A percentile compares a stretch with the other conserved stretches of the same genome.
phyloP scores from a whole-genome alignment of 2,888 invertebrate genomes.

The Drosophila robusta region DNA sequence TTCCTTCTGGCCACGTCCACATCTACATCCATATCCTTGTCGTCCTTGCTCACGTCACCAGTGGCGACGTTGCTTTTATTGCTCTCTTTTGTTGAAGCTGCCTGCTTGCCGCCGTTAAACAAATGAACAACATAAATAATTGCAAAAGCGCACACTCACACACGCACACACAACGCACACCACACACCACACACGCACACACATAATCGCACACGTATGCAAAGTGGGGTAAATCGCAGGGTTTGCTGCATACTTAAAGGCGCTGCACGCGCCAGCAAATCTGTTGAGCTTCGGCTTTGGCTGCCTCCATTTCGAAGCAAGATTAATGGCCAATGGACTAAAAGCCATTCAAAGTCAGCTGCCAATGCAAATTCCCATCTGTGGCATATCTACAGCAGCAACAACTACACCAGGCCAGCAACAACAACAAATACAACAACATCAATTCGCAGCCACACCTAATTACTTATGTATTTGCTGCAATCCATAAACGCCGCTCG shows the following conservation, averaged over 20 bases:
- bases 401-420: not conserved
- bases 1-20: conserved; percentile 66
- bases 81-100: conserved; percentile 75
- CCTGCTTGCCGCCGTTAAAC: conserved; percentile 75
- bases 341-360: conserved; percentile 59
- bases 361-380: conserved; percentile 51
- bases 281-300: conserved; percentile 52
- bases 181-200: conserved; percentile 8
- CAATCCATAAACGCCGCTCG: conserved; percentile 49
- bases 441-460: conserved; percentile 23
- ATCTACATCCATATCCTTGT: conserved; percentile 37
- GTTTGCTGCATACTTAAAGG: conserved; percentile 65
- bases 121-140: conserved; percentile 81
- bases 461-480: conserved; percentile 53
- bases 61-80: conserved; percentile 73
- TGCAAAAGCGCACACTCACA: conserved; percentile 69
- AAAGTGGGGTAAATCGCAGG: conserved; percentile 71
- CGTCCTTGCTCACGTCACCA: conserved; percentile 71
- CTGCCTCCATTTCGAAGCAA: conserved; percentile 64
- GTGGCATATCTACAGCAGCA: conserved; percentile 13
- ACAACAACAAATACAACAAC: conserved; percentile 7
- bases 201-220: conserved; percentile 40
- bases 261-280: conserved; percentile 61
- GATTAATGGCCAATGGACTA: conserved; percentile 65
- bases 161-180: conserved; percentile 15